Evolutionary conservation across 2,888 invertebrate species (phyloP).

Genomic region (Aleiodes alternator): DNA sequence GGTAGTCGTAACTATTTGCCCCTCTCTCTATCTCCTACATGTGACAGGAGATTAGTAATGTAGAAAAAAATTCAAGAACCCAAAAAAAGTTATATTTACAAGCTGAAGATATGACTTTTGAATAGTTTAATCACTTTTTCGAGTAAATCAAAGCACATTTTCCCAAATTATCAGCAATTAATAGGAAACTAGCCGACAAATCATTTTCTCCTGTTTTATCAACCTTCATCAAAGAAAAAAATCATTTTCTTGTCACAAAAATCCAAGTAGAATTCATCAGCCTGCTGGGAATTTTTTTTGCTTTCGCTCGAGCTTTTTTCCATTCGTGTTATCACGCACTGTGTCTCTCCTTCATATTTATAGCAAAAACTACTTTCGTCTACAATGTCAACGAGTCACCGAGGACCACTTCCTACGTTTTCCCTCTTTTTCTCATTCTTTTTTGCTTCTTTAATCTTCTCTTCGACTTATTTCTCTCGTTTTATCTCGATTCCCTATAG

Average conservation of each 20-base stretch:
- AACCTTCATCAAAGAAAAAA: not conserved
- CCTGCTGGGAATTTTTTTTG: conserved; percentile 54
- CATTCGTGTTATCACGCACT: conserved; percentile 36
- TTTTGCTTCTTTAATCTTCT: conserved; percentile 1
- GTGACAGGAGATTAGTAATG: too few species aligned
- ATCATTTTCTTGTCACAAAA: not conserved
- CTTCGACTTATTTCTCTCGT: not conserved
- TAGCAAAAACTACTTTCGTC: conserved; percentile 57
- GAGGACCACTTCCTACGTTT: conserved; percentile 34
- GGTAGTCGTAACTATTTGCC: too few species aligned
- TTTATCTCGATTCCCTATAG: not conserved
- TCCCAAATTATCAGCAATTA: too few species aligned
- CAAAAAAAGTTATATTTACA: too few species aligned
- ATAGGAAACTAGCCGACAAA: too few species aligned
- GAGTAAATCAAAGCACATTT: too few species aligned
- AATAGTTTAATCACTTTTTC: too few species aligned
- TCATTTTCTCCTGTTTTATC: too few species aligned
- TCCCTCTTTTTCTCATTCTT: conserved; percentile 15
- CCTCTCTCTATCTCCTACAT: too few species aligned
- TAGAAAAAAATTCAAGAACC: too few species aligned
- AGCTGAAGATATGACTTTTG: too few species aligned
- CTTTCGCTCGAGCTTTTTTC: conserved; percentile 30
- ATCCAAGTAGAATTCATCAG: conserved; percentile 4
- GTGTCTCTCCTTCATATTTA: conserved; percentile 46
- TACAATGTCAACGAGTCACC: conserved; percentile 43